A percentile compares a stretch with the other conserved stretches of the same genome.
phyloP scores from a whole-genome alignment of 2,797 vertebrate species.

The Lepilemur septentrionalis region DNA sequence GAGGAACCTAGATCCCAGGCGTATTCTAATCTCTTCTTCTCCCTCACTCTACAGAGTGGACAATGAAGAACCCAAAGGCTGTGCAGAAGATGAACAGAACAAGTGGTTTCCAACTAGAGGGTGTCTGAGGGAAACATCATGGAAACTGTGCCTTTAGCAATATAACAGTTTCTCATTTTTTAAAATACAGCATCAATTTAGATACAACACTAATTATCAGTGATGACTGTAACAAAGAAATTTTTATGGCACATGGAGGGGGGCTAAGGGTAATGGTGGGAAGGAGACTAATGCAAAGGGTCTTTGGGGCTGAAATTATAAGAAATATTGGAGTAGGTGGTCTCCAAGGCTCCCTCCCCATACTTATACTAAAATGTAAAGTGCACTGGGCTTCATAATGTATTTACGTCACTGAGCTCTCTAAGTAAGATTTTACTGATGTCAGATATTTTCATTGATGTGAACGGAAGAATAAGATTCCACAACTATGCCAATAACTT shows the following conservation, averaged over 20 bases:
- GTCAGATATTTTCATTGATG: background rate
- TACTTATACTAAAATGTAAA: background rate
- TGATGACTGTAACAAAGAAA: too few relatives aligned
- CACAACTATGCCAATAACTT: slow-evolving; percentile 90
- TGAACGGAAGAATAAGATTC: slow-evolving; percentile 79
- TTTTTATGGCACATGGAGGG: background rate
- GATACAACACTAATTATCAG: background rate
- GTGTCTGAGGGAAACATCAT: background rate
- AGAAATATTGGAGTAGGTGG: background rate
- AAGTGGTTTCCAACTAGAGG: background rate
- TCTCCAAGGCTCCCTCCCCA: background rate
- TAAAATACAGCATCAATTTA: background rate
- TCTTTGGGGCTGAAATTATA: background rate
- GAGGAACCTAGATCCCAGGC: background rate
- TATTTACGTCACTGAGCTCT: background rate
- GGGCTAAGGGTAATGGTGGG: background rate
- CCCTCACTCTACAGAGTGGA: background rate
- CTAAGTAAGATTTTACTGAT: rapidly evolving
- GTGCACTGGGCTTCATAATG: background rate
- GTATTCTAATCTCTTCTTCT: background rate
- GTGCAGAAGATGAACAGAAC: background rate
- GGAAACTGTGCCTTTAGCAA: background rate
- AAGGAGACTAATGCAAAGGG: background rate
- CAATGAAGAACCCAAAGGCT: background rate
- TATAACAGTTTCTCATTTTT: background rate